Percentiles rank a stretch among this genome's conserved stretches.
Evolutionary conservation across 2,888 invertebrate species (phyloP).

Genomic region (Osmoderma eremita): DNA sequence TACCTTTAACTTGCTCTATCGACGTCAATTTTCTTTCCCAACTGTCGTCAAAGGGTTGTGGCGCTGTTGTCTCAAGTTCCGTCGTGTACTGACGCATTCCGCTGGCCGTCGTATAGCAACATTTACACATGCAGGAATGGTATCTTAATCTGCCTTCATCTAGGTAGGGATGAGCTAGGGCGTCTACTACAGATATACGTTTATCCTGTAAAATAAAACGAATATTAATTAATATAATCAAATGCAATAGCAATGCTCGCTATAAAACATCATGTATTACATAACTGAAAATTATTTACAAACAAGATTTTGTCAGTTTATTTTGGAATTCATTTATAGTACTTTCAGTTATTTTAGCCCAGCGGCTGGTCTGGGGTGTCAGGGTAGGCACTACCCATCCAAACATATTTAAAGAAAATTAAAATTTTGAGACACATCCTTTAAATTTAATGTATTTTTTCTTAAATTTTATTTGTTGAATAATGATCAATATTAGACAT

Average conservation of each 20-base stretch:
- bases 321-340: no score
- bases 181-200: slow-evolving; percentile 93
- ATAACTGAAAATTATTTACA: no score
- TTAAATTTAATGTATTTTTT: no score
- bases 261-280: no score
- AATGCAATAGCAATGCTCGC: neutral
- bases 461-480: no score
- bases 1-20: slow-evolving; percentile 95
- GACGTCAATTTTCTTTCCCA: slow-evolving; percentile 96
- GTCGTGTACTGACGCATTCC: slow-evolving; percentile 87
- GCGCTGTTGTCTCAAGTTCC: slow-evolving; percentile 93
- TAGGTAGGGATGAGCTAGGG: slow-evolving; percentile 95
- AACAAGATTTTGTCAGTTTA: no score
- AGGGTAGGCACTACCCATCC: no score
- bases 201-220: slow-evolving; percentile 73
- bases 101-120: slow-evolving; percentile 86
- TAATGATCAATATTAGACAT: no score
- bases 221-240: neutral
- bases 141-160: slow-evolving; percentile 98
- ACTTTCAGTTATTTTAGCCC: no score
- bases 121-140: slow-evolving; percentile 99
- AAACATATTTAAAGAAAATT: no score
- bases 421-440: no score
- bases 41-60: slow-evolving; percentile 91
- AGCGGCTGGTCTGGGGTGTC: no score